A percentile compares a stretch with the other conserved stretches of the same genome.
Evolutionary conservation across 2,797 vertebrate species (phyloP).

Genomic region (Gallirallus australis): DNA sequence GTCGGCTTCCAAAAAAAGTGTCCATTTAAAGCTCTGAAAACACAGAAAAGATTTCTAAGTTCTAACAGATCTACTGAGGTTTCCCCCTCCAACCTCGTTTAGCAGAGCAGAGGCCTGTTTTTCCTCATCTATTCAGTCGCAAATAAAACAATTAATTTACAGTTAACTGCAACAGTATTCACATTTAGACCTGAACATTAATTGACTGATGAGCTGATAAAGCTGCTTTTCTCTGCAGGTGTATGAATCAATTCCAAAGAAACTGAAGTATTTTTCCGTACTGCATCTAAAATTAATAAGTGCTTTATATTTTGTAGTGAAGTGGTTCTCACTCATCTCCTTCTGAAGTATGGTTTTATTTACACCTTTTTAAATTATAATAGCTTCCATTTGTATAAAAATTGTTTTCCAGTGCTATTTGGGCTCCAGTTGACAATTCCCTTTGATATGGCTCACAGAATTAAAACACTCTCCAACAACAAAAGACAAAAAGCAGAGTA

Average conservation of each 20-base stretch:
- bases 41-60: neutral
- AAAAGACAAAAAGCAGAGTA: slow-evolving; percentile 69
- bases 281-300: slow-evolving; percentile 89
- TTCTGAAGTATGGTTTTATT: slow-evolving; percentile 85
- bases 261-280: slow-evolving; percentile 83
- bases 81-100: slow-evolving; percentile 80
- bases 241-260: slow-evolving; percentile 88
- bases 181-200: slow-evolving; percentile 93
- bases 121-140: slow-evolving; percentile 86
- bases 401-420: slow-evolving; percentile 88
- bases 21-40: neutral
- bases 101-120: slow-evolving; percentile 80
- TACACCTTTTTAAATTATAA: slow-evolving; percentile 77
- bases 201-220: slow-evolving; percentile 95
- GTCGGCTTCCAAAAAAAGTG: neutral
- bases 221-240: slow-evolving; percentile 86
- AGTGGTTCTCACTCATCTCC: slow-evolving; percentile 91
- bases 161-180: slow-evolving; percentile 90
- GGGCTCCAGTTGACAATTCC: slow-evolving; percentile 80
- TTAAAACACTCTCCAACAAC: slow-evolving; percentile 77
- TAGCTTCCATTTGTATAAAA: slow-evolving; percentile 87
- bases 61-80: slow-evolving; percentile 13
- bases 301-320: slow-evolving; percentile 91
- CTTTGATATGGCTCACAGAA: slow-evolving; percentile 81
- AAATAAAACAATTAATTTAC: slow-evolving; percentile 88